Base-by-base conservation (phyloP, 2,797 vertebrate genomes). In the Ficedula albicollis region DNA sequence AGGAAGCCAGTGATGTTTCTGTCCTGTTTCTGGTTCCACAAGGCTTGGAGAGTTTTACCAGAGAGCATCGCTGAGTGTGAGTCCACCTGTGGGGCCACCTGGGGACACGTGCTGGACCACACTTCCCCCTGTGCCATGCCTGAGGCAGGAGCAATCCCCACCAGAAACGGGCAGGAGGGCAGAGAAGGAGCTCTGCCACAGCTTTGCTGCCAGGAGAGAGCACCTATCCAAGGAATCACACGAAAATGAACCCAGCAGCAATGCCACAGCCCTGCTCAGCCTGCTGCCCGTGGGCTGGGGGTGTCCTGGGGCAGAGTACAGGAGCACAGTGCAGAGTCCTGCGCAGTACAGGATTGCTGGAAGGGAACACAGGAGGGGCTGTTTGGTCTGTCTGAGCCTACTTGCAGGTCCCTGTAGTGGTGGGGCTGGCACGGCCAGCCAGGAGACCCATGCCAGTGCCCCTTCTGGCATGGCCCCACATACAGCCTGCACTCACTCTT, bases 91-190 rank as follows among this genome's bases (percentile, higher is more conserved):
- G 4, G 6, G 29, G 13, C 9, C 32, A 34, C 4, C 15, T 15
- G 26, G 22, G 43, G 27, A 15, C 46, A 26, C 6, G 5, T 7
- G 36, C 5, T 62, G 59, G 27, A 44, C 32, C 32, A 29, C 0
- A 0, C 4, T 32, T 66, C 58, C 29, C 68, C 46, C 48, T 49
- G 43, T 43, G 70, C 48, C 0, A 0, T 3, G 17, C 27, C 49
- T 44, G 5, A 4, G 25, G 25, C 2, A 18, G 60, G 27, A 20
- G 7, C 7, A 58, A 32, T 20, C 18, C 18, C 63, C 75, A 70
- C 21, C 36, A 54, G 55, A 32, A 79, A 54, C 1, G 3, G 18
- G n/a, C 20, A 79, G 36, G 44, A 76, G n/a, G 36, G n/a, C 83
- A 68, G 55, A 48, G 25, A 46, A 85, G 32, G 22, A 46, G 10